These are phyloP conservation scores for Oryzias curvinotus DNA, from an alignment of 2,113 vertebrate species.

Conservation along the genomic window DNA sequence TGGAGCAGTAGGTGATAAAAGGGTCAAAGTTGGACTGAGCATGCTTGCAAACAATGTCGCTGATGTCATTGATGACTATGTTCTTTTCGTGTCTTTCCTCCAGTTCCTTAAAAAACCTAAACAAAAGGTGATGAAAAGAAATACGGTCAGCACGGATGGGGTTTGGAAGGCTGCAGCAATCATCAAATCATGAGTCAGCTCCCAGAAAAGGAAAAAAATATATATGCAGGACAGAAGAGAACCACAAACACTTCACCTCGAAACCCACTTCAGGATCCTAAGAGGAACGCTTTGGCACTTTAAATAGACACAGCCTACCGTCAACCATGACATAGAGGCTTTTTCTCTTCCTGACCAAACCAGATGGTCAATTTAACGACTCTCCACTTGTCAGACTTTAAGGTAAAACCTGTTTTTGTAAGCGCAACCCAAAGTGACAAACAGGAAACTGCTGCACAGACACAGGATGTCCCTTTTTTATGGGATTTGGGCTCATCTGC, in stretches of 20 bases:
- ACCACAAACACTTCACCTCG: conserved; percentile 29
- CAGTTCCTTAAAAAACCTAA: conserved; percentile 92
- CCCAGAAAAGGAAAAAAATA: conserved; percentile 19
- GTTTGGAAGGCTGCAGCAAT: neutral
- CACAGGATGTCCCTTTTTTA: conserved; percentile 51
- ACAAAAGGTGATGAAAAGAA: conserved; percentile 1
- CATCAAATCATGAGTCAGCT: conserved; percentile 1
- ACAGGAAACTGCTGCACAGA: conserved; percentile 61
- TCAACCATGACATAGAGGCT: conserved; percentile 55
- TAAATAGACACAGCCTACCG: conserved; percentile 57
- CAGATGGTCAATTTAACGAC: conserved; percentile 63
- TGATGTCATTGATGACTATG: conserved; percentile 89
- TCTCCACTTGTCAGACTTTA: conserved; percentile 40
- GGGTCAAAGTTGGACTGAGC: conserved; percentile 88
- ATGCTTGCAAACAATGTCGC: conserved; percentile 89
- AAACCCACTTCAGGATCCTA: conserved; percentile 37
- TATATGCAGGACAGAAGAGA: conserved; percentile 45
- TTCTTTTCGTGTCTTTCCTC: conserved; percentile 89
- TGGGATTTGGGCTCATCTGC: conserved; percentile 33
- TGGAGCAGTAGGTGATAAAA: conserved; percentile 94
- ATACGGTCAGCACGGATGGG: conserved; percentile 12
- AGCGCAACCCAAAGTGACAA: conserved; percentile 50
- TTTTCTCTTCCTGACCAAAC: conserved; percentile 65
- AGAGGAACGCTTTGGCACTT: conserved; percentile 51
- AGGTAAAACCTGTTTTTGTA: conserved; percentile 22